phyloP scores from a whole-genome alignment of 2,888 invertebrate species.

The Pteria penguin region DNA sequence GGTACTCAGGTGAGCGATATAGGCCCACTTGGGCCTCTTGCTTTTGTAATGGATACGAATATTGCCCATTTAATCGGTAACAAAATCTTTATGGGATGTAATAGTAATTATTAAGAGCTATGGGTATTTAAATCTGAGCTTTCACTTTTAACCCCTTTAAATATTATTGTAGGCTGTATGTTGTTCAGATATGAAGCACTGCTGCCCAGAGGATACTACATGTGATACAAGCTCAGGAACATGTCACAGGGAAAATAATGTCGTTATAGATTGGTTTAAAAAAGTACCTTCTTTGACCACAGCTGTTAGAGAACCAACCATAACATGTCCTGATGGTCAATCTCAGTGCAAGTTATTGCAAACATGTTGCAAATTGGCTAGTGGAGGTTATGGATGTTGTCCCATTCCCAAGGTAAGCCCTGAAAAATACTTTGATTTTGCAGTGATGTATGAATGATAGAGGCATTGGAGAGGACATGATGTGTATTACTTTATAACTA shows the following conservation, averaged over 20 bases:
- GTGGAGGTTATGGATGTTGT: slow-evolving; percentile 74
- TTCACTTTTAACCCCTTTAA: no score
- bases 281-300: slow-evolving; percentile 9
- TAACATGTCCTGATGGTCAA: slow-evolving; percentile 51
- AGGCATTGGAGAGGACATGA: no score
- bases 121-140: no score
- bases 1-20: no score
- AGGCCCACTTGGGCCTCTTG: no score
- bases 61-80: no score
- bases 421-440: no score
- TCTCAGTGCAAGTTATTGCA: slow-evolving; percentile 55
- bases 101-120: no score
- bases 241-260: slow-evolving; percentile 26
- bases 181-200: slow-evolving; percentile 69
- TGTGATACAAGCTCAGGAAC: slow-evolving; percentile 40
- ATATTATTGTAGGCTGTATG: slow-evolving; percentile 71
- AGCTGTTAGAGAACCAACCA: neutral
- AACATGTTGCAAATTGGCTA: slow-evolving; percentile 71
- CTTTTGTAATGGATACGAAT: no score
- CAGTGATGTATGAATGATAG: no score
- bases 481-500: no score
- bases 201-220: slow-evolving; percentile 62
- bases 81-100: no score
- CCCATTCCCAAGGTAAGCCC: slow-evolving; percentile 66
- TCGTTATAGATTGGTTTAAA: slow-evolving; percentile 42